Conservation (phyloP, 2,113 vertebrate genomes). For the Lynx canadensis region DNA sequence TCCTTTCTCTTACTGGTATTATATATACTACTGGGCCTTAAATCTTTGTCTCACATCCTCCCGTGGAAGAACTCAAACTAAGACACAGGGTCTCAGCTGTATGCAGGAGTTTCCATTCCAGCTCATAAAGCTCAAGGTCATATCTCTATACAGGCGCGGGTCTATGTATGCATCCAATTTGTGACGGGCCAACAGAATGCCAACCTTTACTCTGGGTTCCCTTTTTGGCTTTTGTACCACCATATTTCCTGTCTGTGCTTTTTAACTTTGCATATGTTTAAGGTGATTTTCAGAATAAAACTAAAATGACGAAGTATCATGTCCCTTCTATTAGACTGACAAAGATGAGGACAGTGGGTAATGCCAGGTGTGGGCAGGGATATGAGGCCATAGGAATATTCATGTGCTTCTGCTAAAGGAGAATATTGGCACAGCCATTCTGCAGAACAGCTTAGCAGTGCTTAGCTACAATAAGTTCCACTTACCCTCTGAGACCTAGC, state of each 20-base stretch:
- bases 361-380: neutral
- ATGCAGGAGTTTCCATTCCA: neutral
- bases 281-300: constrained; percentile 27
- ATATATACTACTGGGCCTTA: neutral
- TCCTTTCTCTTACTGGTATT: neutral
- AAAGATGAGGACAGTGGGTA: neutral
- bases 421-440: neutral
- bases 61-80: neutral
- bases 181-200: neutral
- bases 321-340: neutral
- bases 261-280: neutral
- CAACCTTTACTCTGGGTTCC: neutral
- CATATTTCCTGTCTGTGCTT: neutral
- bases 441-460: neutral
- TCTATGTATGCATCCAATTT: neutral
- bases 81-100: neutral
- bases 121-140: neutral
- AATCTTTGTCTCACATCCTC: constrained; percentile 3
- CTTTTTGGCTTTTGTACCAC: neutral
- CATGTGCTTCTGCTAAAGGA: neutral
- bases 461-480: neutral
- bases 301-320: neutral
- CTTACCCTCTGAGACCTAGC: neutral
- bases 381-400: neutral
- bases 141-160: neutral